A percentile compares a stretch with the other conserved stretches of the same genome.
Evolutionary conservation across 2,113 vertebrate genomes (phyloP).

Genomic region (Psephotus haematonotus): DNA sequence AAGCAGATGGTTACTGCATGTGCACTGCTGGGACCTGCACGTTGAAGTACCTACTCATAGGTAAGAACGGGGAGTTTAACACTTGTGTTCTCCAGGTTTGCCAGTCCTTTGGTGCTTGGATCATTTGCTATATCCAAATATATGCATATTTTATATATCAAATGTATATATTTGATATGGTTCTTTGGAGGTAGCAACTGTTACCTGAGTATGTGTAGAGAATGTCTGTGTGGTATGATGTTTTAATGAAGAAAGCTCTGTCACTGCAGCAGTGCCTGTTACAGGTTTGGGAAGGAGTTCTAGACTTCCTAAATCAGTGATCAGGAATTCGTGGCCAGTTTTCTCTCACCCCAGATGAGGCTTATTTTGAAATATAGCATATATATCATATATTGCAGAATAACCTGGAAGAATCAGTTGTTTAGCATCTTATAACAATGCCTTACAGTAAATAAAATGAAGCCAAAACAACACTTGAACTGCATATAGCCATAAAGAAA

Average conservation of each 20-base stretch:
- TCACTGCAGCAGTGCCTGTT: background rate
- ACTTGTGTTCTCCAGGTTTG: background rate
- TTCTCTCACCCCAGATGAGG: background rate
- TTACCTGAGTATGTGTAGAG: background rate
- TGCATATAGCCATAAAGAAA: background rate
- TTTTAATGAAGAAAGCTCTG: background rate
- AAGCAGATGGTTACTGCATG: background rate
- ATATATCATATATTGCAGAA: background rate
- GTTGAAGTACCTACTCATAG: accelerated
- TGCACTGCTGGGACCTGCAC: background rate
- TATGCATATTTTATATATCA: background rate
- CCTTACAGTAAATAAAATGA: background rate
- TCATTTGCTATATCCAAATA: background rate
- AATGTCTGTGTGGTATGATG: background rate
- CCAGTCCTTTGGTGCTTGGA: background rate
- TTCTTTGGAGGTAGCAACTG: background rate
- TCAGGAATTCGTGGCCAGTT: background rate
- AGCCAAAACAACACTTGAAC: background rate
- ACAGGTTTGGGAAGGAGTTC: background rate
- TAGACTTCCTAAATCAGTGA: background rate
- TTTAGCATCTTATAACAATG: background rate
- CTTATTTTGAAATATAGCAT: background rate
- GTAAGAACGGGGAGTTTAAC: background rate
- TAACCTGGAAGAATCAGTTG: background rate
- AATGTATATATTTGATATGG: background rate